These are phyloP conservation scores for Passer domesticus DNA, from an alignment of 2,113 vertebrate species.

Conservation along the genomic window DNA sequence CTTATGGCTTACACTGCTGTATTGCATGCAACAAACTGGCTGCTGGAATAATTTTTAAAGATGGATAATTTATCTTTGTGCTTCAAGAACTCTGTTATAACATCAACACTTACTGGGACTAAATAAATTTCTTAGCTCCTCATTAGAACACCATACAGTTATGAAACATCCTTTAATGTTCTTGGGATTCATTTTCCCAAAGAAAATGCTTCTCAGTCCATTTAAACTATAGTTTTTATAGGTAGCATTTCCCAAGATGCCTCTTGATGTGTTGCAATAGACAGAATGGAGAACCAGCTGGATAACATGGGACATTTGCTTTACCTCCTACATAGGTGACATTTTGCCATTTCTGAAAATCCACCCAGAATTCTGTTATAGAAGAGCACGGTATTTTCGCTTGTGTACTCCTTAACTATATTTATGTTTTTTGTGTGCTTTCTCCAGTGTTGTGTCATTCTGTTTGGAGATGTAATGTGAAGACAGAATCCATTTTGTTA, in stretches of 20 bases:
- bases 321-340: not conserved
- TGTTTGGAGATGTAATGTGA: not conserved
- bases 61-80: not conserved
- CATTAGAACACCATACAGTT: not conserved
- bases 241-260: not conserved
- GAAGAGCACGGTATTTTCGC: not conserved
- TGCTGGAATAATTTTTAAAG: not conserved
- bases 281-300: not conserved
- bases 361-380: not conserved
- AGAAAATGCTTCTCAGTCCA: not conserved
- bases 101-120: not conserved
- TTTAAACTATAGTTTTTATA: not conserved
- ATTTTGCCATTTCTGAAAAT: not conserved
- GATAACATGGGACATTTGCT: not conserved
- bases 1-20: accelerated
- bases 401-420: not conserved
- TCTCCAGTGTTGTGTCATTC: not conserved
- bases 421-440: not conserved
- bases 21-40: accelerated
- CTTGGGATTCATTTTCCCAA: not conserved
- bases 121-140: not conserved
- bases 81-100: not conserved
- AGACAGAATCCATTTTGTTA: not conserved
- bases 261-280: not conserved
- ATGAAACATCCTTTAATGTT: not conserved